Percentiles rank a stretch among this genome's conserved stretches.
These are phyloP conservation scores for Homarus gammarus DNA, from an alignment of 2,888 invertebrate species.

Conservation along the genomic window DNA sequence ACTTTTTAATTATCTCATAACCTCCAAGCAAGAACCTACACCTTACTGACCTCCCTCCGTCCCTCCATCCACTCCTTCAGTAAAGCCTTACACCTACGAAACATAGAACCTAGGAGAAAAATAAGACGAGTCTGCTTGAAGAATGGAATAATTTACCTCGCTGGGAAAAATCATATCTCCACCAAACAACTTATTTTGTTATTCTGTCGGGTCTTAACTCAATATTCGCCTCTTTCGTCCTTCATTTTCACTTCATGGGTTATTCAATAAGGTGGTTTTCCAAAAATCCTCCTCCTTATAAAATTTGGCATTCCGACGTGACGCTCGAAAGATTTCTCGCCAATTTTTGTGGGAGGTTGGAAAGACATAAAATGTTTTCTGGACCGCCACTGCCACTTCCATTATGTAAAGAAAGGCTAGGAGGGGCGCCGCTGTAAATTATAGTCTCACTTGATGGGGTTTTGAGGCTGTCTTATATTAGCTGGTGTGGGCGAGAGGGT, in stretches of 20 bases:
- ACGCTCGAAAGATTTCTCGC: not conserved
- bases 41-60: too few species aligned
- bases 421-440: not conserved
- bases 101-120: too few species aligned
- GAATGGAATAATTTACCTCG: not conserved
- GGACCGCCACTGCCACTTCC: not conserved
- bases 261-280: constrained; percentile 6
- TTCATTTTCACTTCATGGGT: constrained; percentile 15
- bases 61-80: too few species aligned
- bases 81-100: too few species aligned
- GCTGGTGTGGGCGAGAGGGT: too few species aligned
- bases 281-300: not conserved
- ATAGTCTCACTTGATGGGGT: not conserved
- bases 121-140: too few species aligned
- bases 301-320: constrained; percentile 8
- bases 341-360: constrained; percentile 10
- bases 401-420: not conserved
- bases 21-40: too few species aligned
- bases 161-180: not conserved
- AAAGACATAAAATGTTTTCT: not conserved
- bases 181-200: not conserved
- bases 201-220: not conserved
- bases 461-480: not conserved
- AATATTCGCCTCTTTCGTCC: not conserved
- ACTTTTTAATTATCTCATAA: too few species aligned